These are phyloP conservation scores for Marmota flaviventris DNA, from an alignment of 2,113 vertebrate species.

Conservation along the genomic window DNA sequence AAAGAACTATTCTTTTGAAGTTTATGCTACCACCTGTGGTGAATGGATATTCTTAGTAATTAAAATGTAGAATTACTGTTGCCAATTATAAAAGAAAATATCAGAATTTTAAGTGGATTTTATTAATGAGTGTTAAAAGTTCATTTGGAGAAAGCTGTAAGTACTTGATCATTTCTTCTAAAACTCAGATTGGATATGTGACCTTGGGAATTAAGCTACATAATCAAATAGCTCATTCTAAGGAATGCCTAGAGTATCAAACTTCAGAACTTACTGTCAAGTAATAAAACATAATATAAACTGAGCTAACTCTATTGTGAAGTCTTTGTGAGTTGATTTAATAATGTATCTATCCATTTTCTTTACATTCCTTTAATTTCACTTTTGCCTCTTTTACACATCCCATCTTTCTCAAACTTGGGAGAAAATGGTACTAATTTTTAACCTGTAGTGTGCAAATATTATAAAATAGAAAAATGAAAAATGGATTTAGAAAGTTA, in stretches of 20 bases:
- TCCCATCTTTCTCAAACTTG: not conserved
- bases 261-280: not conserved
- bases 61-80: conserved; percentile 72
- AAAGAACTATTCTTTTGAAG: conserved; percentile 50
- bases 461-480: not conserved
- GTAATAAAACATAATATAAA: not conserved
- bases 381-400: not conserved
- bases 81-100: conserved; percentile 66
- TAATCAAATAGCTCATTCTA: not conserved
- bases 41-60: conserved; percentile 70
- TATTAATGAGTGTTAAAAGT: conserved; percentile 53
- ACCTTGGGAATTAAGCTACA: not conserved
- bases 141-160: conserved; percentile 44
- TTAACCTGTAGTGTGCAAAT: not conserved
- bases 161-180: not conserved
- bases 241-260: not conserved
- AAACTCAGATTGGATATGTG: not conserved
- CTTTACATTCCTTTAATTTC: not conserved
- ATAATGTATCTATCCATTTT: not conserved
- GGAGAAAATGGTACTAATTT: not conserved
- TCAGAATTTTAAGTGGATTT: conserved; percentile 64
- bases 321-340: conserved; percentile 20
- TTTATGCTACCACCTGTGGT: conserved; percentile 63
- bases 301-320: not conserved
- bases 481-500: not conserved